Evolutionary conservation across 2,113 vertebrate genomes (phyloP).

Genomic region (Daboia siamensis): DNA sequence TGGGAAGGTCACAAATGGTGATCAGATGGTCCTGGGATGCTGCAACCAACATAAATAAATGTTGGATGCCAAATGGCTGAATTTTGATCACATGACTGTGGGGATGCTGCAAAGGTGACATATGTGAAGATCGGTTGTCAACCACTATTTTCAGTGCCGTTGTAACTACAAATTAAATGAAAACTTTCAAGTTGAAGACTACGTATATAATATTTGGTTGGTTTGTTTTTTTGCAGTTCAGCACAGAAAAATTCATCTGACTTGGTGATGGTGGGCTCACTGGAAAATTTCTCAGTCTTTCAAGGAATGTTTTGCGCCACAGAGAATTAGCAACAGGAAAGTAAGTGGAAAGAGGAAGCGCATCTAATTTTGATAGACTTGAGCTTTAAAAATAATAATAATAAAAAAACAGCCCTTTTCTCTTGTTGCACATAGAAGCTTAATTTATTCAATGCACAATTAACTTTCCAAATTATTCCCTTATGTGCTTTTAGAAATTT

Average conservation of each 20-base stretch:
- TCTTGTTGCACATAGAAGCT: not conserved
- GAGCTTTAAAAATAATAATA: not conserved
- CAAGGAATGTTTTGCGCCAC: not conserved
- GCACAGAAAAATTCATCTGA: too few species aligned
- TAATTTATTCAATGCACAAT: conserved; percentile 13
- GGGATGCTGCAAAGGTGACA: not conserved
- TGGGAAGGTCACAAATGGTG: not conserved
- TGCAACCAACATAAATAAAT: not conserved
- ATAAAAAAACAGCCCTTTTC: not conserved
- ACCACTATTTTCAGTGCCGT: not conserved
- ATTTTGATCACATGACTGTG: not conserved
- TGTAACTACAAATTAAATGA: not conserved
- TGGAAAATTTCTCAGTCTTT: not conserved
- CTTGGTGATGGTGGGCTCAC: not conserved
- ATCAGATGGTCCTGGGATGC: not conserved
- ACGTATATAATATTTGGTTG: not conserved
- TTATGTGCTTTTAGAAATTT: conserved; percentile 6
- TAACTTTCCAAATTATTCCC: conserved; percentile 42
- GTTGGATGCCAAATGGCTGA: not conserved
- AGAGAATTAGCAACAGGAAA: not conserved
- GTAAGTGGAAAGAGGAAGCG: not conserved
- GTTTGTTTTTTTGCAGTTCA: not conserved
- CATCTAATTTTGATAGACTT: conserved; percentile 17
- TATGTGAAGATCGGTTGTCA: not conserved
- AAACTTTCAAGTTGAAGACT: not conserved